Base-by-base conservation (phyloP, 2,113 vertebrate genomes). In the Phoxinus phoxinus region DNA sequence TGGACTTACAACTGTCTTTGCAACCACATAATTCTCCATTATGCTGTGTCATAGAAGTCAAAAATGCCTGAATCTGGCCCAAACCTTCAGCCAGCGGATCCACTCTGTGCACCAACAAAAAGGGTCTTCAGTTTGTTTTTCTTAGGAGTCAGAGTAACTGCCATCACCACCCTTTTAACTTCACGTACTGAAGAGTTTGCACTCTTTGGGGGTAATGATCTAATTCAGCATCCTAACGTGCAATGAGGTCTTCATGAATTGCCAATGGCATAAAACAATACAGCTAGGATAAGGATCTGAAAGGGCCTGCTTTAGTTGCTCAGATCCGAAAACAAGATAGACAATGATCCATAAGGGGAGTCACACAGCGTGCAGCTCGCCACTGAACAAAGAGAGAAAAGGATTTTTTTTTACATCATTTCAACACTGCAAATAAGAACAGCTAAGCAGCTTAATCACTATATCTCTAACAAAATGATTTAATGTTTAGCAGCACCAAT, bases 251-350 rank as follows among this genome's bases (percentile, higher is more conserved):
- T 37, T 69, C 32, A 37, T 27, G 1, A 21, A 69, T 32, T 32
- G 27, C 27, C 25, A 67, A 27, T 32, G 63, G 63, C 13, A 71
- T 35, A 35, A 35, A 35, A 37, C 32, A 19, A 21, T 51, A 51
- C 67, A 71, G 32, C 67, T 21, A 69, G 67, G 19, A 37, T 17
- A 37, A 21, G 65, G 65, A 69, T 69, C 65, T 69, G 67, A 71
- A 37, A 37, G 17, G 67, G 67, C 32, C 67, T 71, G 67, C 32
- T 69, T 71, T 19, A 37, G 1, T 32, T 71, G 15, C 67, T 71
- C 4, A 71, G 30, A 17, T 69, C 32, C 32, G 17, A 37, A 37
- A 35, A 37, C 32, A 71, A 71, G 32, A 23, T 67, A 32, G 25
- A 30, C 27, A 67, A 3, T 12, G 63, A 15, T 67, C 27, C 6